Evolutionary conservation across 1,140 invertebrate genomes (phyloP), one percentile per base, ranked within the genome.

Genomic region (Nixonia krombeini): DNA sequence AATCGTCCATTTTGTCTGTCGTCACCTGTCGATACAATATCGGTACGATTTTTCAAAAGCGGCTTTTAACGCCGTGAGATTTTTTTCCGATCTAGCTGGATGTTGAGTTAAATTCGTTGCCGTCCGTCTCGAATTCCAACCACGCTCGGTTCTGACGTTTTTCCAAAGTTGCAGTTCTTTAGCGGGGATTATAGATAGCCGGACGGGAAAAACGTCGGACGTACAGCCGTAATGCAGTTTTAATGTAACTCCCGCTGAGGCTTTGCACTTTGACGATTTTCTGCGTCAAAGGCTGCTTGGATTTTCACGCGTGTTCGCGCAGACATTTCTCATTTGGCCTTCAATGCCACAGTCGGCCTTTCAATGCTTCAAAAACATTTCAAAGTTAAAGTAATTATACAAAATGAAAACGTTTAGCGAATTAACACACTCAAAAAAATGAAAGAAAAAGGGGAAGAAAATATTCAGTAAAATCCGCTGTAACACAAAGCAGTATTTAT

Each of bases 251-350:
- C 69, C 45, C 61, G 51, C 62, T 62, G 50, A 58, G 59, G 62
- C 57, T 53, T 61, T 31, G 37, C 70, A 53, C 72, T 78, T 78
- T 79, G 77, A 78, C 75, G 71, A 76, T 79, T 79, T 74, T 45
- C 65, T 65, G 42, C 74, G 73, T 78, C 75, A 79, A 79, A 79
- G 70, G 65, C 28, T 47, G 46, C 49, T 57, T 42, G 57, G 67
- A 72, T 76, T 74, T 74, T 74, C 69, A 63, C 72, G 55, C 69
- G 59, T 69, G 59, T 53, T 62, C 65, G 63, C 68, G 63, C 72
- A 70, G 56, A 74, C 59, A 67, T 72, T 74, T 74, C 67, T 69
- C 68, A 74, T 74, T 71, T 62, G 61, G 56, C 46, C 49, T 57
- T 46, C 46, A 13, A 21, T 21, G 21, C 6, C 6, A 21, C 6